Evolutionary conservation across 2,888 invertebrate genomes (phyloP).

Genomic region (Smittia aterrima): DNA sequence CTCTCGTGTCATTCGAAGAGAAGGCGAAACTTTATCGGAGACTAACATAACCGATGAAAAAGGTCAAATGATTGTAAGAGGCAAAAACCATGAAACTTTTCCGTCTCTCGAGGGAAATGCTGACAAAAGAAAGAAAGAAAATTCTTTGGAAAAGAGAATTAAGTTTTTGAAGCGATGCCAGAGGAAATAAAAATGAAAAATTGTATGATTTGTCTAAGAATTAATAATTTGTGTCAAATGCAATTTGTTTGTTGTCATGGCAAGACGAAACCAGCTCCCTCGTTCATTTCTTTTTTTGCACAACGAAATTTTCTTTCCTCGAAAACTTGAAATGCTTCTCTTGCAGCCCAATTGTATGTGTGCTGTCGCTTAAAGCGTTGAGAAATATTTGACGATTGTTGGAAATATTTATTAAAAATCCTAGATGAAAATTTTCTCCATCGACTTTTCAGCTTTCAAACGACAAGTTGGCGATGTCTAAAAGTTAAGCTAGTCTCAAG

Average conservation of each 20-base stretch:
- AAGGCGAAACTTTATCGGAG: neutral
- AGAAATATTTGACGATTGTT: slow-evolving; percentile 10
- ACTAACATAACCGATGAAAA: neutral
- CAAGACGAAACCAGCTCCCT: neutral
- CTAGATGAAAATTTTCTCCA: neutral
- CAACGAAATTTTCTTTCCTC: slow-evolving; percentile 4
- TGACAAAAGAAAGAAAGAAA: slow-evolving; percentile 1
- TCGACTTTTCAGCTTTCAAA: neutral
- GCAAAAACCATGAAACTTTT: slow-evolving; percentile 11
- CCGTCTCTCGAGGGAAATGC: neutral
- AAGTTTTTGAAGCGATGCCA: slow-evolving; percentile 24
- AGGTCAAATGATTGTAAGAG: slow-evolving; percentile 11
- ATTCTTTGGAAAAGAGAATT: neutral
- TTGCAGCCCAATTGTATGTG: neutral
- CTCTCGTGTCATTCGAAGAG: neutral
- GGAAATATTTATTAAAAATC: neutral
- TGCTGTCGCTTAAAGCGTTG: neutral
- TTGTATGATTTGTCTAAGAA: slow-evolving; percentile 17
- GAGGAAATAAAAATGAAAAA: neutral
- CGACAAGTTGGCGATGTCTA: neutral
- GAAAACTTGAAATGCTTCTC: slow-evolving; percentile 7
- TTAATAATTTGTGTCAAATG: slow-evolving; percentile 29
- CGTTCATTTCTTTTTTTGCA: neutral
- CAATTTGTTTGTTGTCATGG: slow-evolving; percentile 24
- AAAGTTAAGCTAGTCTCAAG: neutral